These are phyloP conservation scores for Tretioscincus oriximinensis DNA, from an alignment of 2,113 vertebrate genomes.

Conservation along the genomic window DNA sequence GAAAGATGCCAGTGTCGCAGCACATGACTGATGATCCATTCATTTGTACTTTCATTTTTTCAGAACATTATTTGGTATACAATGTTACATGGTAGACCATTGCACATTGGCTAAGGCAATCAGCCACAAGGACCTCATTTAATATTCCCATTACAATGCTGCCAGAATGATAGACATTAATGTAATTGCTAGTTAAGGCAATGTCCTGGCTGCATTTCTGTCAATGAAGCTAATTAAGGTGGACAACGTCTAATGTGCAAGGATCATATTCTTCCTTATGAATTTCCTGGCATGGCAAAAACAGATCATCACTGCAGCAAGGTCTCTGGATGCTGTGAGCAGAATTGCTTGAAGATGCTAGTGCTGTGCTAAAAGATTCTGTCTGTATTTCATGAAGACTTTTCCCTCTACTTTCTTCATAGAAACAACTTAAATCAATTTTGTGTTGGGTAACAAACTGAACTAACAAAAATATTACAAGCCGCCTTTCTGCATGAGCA, in stretches of 20 bases:
- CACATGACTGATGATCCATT: conserved; percentile 7
- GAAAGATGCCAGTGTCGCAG: conserved; percentile 1
- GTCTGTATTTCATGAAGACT: too few species aligned
- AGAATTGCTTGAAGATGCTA: background rate
- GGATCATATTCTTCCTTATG: background rate
- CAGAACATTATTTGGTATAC: background rate
- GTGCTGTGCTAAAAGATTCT: too few species aligned
- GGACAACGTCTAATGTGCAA: background rate
- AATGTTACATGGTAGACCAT: conserved; percentile 8
- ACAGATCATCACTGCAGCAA: background rate
- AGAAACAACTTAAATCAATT: too few species aligned
- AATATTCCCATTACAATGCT: conserved; percentile 47
- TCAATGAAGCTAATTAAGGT: conserved; percentile 22
- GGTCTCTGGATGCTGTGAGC: background rate
- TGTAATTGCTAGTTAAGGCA: conserved; percentile 34
- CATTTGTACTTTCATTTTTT: conserved; percentile 8
- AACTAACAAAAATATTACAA: too few species aligned
- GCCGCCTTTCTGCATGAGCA: too few species aligned
- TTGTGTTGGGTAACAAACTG: too few species aligned
- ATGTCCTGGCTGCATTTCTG: conserved; percentile 15
- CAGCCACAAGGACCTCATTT: conserved; percentile 23
- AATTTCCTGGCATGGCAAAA: background rate
- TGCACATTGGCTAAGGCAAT: conserved; percentile 9
- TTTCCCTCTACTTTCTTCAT: too few species aligned
- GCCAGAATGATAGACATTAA: conserved; percentile 40